Conservation (phyloP, 2,797 vertebrate genomes). For the Sternarchorhynchus goeldii region DNA sequence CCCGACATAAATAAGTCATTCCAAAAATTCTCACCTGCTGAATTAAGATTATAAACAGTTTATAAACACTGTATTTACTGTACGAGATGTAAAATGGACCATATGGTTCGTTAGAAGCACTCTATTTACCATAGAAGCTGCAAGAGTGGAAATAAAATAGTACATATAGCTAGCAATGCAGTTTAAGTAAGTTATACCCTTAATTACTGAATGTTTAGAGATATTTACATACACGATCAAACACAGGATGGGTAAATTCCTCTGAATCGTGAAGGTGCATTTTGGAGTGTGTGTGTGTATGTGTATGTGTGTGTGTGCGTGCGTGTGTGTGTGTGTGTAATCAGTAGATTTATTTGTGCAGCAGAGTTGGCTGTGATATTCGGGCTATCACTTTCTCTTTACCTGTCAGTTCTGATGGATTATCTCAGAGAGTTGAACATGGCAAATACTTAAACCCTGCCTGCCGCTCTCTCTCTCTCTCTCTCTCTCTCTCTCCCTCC, state of each 20-base stretch:
- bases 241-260: conserved; percentile 48
- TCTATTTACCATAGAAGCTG: not conserved
- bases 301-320: conserved; percentile 43
- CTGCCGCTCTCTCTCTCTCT: conserved; percentile 25
- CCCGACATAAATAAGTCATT: too few species aligned
- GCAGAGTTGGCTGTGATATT: conserved; percentile 54
- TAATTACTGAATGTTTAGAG: conserved; percentile 29
- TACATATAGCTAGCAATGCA: not conserved
- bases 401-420: conserved; percentile 73
- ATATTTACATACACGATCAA: conserved; percentile 5
- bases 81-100: too few species aligned
- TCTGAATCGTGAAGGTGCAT: conserved; percentile 44
- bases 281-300: conserved; percentile 27
- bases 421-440: conserved; percentile 59
- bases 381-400: conserved; percentile 50
- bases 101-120: too few species aligned
- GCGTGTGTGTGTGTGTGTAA: conserved; percentile 46
- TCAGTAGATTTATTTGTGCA: conserved; percentile 60
- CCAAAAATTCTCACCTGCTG: too few species aligned
- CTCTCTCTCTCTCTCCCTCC: conserved; percentile 25
- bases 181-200: not conserved
- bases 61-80: too few species aligned
- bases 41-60: too few species aligned
- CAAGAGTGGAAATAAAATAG: too few species aligned
- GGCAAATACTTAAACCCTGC: conserved; percentile 48